A percentile compares a stretch with the other conserved stretches of the same genome.
phyloP scores from a whole-genome alignment of 2,888 invertebrate genomes.

The Eupithecia vulgata region DNA sequence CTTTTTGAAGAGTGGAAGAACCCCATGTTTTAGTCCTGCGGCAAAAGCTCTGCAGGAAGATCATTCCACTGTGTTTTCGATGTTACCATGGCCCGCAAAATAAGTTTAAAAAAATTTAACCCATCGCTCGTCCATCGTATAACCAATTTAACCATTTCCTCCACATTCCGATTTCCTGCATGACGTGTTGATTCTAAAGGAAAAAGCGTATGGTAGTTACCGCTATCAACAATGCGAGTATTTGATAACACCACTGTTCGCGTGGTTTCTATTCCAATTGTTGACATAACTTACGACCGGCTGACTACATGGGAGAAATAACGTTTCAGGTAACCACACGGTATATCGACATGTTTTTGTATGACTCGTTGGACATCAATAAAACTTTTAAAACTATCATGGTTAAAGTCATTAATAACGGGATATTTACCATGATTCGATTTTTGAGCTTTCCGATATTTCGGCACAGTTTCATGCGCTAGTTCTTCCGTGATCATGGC shows the following conservation, averaged over 20 bases:
- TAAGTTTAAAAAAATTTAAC: neutral
- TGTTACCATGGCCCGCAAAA: too few relatives aligned
- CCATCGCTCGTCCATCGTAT: neutral
- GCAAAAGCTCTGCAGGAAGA: too few relatives aligned
- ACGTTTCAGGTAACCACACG: constrained; percentile 6
- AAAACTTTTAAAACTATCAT: too few relatives aligned
- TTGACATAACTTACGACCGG: constrained; percentile 65
- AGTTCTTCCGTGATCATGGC: too few relatives aligned
- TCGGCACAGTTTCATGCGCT: too few relatives aligned
- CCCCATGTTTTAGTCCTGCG: too few relatives aligned
- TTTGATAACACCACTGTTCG: constrained; percentile 72
- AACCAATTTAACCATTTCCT: neutral
- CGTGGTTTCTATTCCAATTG: constrained; percentile 54
- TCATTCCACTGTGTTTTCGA: too few relatives aligned
- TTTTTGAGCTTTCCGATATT: too few relatives aligned
- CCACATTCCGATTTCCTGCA: neutral
- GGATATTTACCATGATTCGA: too few relatives aligned
- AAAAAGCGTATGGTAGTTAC: neutral
- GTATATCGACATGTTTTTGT: neutral
- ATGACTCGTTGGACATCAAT: neutral
- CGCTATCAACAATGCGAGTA: constrained; percentile 64
- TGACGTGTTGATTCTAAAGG: constrained; percentile 8
- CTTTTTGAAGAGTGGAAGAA: too few relatives aligned
- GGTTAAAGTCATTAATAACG: too few relatives aligned
- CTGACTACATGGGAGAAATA: constrained; percentile 24